phyloP scores from a whole-genome alignment of 2,888 invertebrate species.

The Andrena dorsata region DNA sequence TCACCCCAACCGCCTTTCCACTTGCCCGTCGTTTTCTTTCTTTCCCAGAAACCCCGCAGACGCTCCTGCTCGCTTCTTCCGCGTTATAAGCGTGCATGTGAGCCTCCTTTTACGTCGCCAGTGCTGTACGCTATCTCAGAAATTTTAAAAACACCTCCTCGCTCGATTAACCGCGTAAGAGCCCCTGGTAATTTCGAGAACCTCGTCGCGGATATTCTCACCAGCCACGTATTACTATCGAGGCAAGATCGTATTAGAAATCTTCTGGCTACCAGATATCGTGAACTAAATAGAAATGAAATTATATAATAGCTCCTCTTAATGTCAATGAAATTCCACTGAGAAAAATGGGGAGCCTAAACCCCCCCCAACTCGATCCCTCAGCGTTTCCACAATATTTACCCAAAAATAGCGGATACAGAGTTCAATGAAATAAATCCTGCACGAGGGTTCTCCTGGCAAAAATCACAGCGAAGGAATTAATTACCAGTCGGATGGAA shows the following conservation, averaged over 20 bases:
- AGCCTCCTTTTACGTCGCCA: conserved; percentile 59
- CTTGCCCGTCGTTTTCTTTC: conserved; percentile 39
- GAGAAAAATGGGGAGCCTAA: too few relatives aligned
- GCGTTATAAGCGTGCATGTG: conserved; percentile 71
- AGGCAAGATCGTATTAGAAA: too few relatives aligned
- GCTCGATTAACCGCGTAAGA: not conserved
- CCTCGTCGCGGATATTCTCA: not conserved
- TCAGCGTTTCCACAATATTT: too few relatives aligned
- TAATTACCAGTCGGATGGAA: not conserved
- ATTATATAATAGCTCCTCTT: too few relatives aligned
- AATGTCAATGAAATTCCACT: too few relatives aligned
- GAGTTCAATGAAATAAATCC: too few relatives aligned
- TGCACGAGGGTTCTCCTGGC: too few relatives aligned
- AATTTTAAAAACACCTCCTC: conserved; percentile 12
- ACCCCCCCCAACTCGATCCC: too few relatives aligned
- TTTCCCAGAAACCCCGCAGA: conserved; percentile 64
- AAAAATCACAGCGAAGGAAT: not conserved
- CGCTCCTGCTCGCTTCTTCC: conserved; percentile 70
- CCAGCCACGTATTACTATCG: too few relatives aligned
- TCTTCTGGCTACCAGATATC: too few relatives aligned
- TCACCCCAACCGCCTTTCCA: conserved; percentile 53
- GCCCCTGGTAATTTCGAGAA: not conserved
- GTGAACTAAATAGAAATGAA: too few relatives aligned
- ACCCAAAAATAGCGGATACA: too few relatives aligned
- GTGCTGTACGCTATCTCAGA: conserved; percentile 51